Base-by-base conservation (phyloP, 2,113 vertebrate genomes). In the Emberiza fucata region DNA sequence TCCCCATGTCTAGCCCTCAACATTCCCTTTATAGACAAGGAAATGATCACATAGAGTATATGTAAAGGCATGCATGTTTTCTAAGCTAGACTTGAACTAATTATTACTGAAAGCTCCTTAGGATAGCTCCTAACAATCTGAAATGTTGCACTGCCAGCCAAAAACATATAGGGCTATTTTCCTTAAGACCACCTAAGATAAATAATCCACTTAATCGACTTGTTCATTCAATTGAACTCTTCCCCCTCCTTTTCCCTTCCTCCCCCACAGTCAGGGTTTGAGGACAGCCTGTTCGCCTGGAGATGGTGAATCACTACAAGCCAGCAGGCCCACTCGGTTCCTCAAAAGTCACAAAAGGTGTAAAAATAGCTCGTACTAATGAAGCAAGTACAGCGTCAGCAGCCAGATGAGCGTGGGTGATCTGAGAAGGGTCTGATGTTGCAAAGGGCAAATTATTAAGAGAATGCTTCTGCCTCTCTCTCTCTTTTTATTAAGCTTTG, bases 321-420 rank as follows among this genome's bases (percentile, higher is more conserved):
- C 96, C 98, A 98, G 97, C 83, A 97, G 97, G 97, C 98, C 98
- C 98, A 98, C 98, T 98, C 72, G 84, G 98, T 98, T 99, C 98
- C 98, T 99, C 98, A 99, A 99, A 99, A 99, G 98, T 99, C 97
- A 99, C 98, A 99, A 99, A 98, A 98, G 98, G 97, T 96, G 94
- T 98, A 99, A 98, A 99, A 99, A 99, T 99, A 99, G 98, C 94
- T 96, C 37, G 2, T 97, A 95, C 81, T 96, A 97, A 98, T 98
- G 97, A 98, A 98, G 98, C 98, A 98, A 98, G 98, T 98, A 96
- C 86, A 98, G 98, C 98, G 98, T 98, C 96, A 98, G 96, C 98
- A 98, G 97, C 98, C 98, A 98, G 97, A 98, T 98, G 98, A 98
- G 97, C 91, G 98, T 98, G 98, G 98, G 99, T 97, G 98, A 98